A percentile compares a stretch with the other conserved stretches of the same genome.
Evolutionary conservation across 2,113 vertebrate genomes (phyloP).

Genomic region (Anoura caudifer): DNA sequence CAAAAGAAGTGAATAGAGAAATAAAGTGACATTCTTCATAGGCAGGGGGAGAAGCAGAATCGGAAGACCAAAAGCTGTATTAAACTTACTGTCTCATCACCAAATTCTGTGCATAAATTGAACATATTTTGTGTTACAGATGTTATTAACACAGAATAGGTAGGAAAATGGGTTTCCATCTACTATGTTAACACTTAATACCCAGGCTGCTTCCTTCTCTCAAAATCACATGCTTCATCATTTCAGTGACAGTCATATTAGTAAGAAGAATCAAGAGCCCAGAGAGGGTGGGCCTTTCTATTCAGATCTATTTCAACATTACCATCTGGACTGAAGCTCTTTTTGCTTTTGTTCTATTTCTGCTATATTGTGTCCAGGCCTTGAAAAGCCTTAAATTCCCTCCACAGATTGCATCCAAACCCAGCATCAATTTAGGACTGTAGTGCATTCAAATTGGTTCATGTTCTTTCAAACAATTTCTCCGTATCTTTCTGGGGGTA

Average conservation of each 20-base stretch:
- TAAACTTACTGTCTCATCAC: neutral
- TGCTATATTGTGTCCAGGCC: neutral
- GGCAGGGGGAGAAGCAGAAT: neutral
- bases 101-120: neutral
- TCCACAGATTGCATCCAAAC: neutral
- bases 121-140: neutral
- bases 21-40: neutral
- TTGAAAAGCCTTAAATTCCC: neutral
- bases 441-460: neutral
- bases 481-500: neutral
- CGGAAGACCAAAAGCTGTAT: fast-evolving
- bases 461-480: neutral
- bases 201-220: neutral
- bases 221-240: neutral
- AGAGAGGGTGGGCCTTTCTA: neutral
- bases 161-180: neutral
- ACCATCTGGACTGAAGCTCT: conserved; percentile 20
- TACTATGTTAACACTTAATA: neutral
- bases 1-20: neutral
- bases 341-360: conserved; percentile 19
- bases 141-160: neutral
- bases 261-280: neutral
- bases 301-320: neutral
- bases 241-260: neutral
- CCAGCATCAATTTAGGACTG: neutral